A percentile compares a stretch with the other conserved stretches of the same genome.
phyloP scores from a whole-genome alignment of 37 sponge, comb jelly and placozoan genomes.

The Agelas oroides region DNA sequence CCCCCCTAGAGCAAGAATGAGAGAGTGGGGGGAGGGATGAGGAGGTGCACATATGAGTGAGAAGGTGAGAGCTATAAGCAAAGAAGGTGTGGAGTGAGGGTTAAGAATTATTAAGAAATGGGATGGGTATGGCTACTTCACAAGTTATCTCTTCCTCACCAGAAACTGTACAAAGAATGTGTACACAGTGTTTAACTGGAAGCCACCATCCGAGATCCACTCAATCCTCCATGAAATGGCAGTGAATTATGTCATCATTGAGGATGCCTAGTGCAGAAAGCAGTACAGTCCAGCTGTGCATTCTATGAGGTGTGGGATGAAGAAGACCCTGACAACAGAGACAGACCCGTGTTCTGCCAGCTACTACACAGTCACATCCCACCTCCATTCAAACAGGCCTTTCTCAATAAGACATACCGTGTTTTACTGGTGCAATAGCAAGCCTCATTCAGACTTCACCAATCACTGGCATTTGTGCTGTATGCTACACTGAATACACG shows the following conservation, averaged over 20 bases:
- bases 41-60: no score
- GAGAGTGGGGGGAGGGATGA: no score
- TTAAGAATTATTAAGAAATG: no score
- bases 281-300: slow-evolving; percentile 59
- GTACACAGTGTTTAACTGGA: slow-evolving; percentile 87
- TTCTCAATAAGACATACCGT: slow-evolving; percentile 39
- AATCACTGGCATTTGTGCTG: no score
- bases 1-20: no score
- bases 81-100: no score
- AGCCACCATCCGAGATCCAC: slow-evolving; percentile 61
- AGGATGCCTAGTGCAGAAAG: slow-evolving; percentile 73
- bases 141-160: not conserved
- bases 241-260: slow-evolving; percentile 83
- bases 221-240: slow-evolving; percentile 47
- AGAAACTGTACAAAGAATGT: slow-evolving; percentile 80
- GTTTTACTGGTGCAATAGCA: slow-evolving; percentile 42
- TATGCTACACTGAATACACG: no score
- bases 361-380: slow-evolving; percentile 12
- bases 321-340: slow-evolving; percentile 47
- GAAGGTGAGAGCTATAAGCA: no score
- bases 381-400: slow-evolving; percentile 40
- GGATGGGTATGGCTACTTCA: not conserved
- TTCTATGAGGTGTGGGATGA: slow-evolving; percentile 76
- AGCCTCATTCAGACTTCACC: no score
- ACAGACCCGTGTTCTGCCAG: slow-evolving; percentile 58